A percentile compares a stretch with the other conserved stretches of the same genome.
phyloP scores from a whole-genome alignment of 2,113 vertebrate genomes.

The Rhea americana region DNA sequence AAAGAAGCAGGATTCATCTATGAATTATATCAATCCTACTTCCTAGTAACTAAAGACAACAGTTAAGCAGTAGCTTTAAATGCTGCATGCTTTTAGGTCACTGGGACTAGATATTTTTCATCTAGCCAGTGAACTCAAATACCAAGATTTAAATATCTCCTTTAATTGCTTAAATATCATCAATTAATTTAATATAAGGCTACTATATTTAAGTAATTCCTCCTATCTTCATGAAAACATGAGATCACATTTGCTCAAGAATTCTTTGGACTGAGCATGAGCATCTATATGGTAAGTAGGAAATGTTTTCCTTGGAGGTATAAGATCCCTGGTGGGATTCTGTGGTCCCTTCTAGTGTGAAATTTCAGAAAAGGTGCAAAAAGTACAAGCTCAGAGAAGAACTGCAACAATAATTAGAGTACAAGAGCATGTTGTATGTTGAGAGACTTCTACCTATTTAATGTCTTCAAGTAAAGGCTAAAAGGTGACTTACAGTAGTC shows the following conservation, averaged over 20 bases:
- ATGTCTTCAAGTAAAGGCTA: background rate
- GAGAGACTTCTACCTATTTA: background rate
- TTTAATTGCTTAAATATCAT: background rate
- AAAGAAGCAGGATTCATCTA: background rate
- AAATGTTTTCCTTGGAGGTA: background rate
- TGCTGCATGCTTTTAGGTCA: background rate
- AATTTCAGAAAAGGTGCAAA: background rate
- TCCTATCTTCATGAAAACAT: background rate
- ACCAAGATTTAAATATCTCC: background rate
- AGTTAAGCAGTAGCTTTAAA: background rate
- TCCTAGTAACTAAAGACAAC: background rate
- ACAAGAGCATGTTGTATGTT: background rate
- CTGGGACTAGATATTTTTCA: background rate
- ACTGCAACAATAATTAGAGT: background rate
- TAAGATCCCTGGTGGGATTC: background rate
- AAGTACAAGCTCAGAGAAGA: background rate
- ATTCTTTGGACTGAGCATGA: background rate
- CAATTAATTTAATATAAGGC: background rate
- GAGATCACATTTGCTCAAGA: background rate
- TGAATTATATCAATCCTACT: background rate
- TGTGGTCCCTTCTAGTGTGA: background rate
- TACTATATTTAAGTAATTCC: background rate
- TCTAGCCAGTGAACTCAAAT: background rate
- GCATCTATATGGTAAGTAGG: background rate
- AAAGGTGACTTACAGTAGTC: background rate